phyloP scores from a whole-genome alignment of 2,113 vertebrate genomes.

The Arothron firmamentum region DNA sequence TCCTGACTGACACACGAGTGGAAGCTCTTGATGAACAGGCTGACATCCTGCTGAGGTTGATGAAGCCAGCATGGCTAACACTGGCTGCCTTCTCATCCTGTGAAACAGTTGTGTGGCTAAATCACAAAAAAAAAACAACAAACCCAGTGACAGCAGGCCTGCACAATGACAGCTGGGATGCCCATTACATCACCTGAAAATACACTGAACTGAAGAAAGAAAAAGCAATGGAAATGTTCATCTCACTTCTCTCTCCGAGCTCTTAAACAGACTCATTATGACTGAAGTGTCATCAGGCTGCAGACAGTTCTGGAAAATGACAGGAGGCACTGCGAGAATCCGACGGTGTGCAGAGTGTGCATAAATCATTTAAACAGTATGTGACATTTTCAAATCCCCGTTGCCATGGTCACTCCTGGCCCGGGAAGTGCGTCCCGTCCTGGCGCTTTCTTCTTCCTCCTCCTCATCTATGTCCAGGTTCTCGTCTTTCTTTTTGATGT shows the following conservation, averaged over 20 bases:
- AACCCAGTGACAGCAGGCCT: constrained; percentile 1
- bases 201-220: constrained; percentile 12
- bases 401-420: constrained; percentile 50
- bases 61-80: too few species aligned
- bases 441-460: constrained; percentile 54
- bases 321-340: constrained; percentile 63
- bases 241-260: constrained; percentile 6
- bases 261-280: constrained; percentile 23
- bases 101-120: too few species aligned
- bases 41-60: too few species aligned
- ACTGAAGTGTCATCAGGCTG: constrained; percentile 13
- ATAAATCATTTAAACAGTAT: constrained; percentile 43
- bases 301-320: constrained; percentile 37
- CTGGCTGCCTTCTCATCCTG: too few species aligned
- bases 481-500: constrained; percentile 69
- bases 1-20: too few species aligned
- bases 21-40: too few species aligned
- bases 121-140: not conserved
- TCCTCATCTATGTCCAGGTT: constrained; percentile 64
- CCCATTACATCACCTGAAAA: constrained; percentile 27
- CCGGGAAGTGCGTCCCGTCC: constrained; percentile 11
- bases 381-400: constrained; percentile 50
- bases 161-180: constrained; percentile 17
- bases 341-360: constrained; percentile 4
- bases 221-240: constrained; percentile 23